Evolutionary conservation across 64 coral and sea anemone species (phyloP).

Genomic region (Exaiptasia diaphana): DNA sequence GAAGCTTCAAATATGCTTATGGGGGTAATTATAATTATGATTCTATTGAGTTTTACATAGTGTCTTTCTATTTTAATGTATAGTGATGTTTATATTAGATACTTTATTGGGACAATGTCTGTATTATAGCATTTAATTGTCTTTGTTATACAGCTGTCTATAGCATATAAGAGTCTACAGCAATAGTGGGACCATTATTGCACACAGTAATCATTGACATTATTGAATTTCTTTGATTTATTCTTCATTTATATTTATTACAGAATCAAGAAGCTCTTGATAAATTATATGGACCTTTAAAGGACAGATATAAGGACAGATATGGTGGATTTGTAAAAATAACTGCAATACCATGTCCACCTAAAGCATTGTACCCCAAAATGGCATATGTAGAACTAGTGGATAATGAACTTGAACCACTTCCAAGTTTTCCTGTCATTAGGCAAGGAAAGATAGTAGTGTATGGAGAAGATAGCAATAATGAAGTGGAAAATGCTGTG

Average conservation of each 20-base stretch:
- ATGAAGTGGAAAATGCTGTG: conserved; percentile 2
- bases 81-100: too few relatives aligned
- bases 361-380: conserved; percentile 64
- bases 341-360: conserved; percentile 76
- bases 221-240: not conserved
- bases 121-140: too few relatives aligned
- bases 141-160: too few relatives aligned
- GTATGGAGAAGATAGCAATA: conserved; percentile 28
- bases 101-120: too few relatives aligned
- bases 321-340: conserved; percentile 88
- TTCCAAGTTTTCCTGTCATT: conserved; percentile 77
- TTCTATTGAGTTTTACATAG: too few relatives aligned
- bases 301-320: conserved; percentile 79
- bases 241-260: not conserved
- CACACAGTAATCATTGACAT: too few relatives aligned
- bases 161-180: too few relatives aligned
- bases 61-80: too few relatives aligned
- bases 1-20: conserved; percentile 82
- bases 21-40: conserved; percentile 54
- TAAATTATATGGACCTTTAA: conserved; percentile 77
- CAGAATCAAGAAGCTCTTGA: conserved; percentile 80
- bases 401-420: conserved; percentile 71
- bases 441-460: conserved; percentile 63
- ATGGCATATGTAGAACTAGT: conserved; percentile 95
- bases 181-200: too few relatives aligned